Percentiles rank a stretch among this genome's conserved stretches.
phyloP scores from a whole-genome alignment of 2,113 vertebrate genomes.

The Ornithorhynchus anatinus region DNA sequence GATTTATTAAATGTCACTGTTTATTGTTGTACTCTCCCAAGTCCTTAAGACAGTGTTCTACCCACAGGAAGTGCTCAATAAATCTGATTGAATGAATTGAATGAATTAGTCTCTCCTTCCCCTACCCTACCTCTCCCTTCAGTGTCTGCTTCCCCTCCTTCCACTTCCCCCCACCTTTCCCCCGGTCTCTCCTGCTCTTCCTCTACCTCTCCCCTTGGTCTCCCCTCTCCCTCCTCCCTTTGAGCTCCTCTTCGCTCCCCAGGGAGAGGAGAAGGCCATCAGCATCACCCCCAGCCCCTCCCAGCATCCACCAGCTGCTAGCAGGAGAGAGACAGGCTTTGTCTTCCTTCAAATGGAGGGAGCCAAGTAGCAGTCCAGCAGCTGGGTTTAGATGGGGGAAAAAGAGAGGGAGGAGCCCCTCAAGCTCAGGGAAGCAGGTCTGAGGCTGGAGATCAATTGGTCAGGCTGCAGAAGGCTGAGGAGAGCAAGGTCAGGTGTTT shows the following conservation, averaged over 20 bases:
- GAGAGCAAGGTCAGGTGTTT: not conserved
- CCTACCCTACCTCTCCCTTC: too few species aligned
- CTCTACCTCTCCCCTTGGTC: not conserved
- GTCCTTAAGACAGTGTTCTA: too few species aligned
- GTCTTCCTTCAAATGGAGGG: constrained; percentile 45
- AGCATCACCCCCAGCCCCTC: not conserved
- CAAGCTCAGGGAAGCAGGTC: too few species aligned
- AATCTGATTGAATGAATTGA: too few species aligned
- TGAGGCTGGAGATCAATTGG: constrained; percentile 42
- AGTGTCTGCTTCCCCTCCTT: too few species aligned
- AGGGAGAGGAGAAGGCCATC: not conserved
- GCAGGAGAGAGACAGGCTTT: constrained; percentile 21
- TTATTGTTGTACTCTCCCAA: too few species aligned
- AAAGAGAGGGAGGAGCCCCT: too few species aligned
- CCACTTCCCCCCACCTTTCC: not conserved
- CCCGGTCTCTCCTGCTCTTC: not conserved
- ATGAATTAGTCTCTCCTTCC: too few species aligned
- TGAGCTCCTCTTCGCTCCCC: too few species aligned
- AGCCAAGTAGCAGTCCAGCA: constrained; percentile 39
- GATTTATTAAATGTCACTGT: too few species aligned
- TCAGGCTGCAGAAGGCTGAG: constrained; percentile 34
- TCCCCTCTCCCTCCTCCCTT: not conserved
- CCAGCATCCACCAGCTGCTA: not conserved
- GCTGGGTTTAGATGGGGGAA: constrained; percentile 60
- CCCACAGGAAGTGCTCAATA: too few species aligned